Base-by-base conservation (phyloP, 1,140 invertebrate genomes). In the Trigoniulus corallinus region DNA sequence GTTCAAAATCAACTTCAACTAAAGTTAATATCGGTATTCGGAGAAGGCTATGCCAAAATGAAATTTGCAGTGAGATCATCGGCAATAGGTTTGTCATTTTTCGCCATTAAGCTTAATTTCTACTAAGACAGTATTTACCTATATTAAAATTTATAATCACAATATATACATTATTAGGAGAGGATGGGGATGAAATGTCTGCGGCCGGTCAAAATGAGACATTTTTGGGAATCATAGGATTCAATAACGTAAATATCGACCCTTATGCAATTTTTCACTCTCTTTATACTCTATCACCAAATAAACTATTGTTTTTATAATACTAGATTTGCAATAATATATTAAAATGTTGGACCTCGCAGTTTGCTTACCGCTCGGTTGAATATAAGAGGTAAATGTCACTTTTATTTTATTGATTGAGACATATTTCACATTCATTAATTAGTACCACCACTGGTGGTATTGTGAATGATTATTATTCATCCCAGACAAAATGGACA, bases 151-250 rank as follows among this genome's bases (percentile, higher is more conserved):
- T 39, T 39, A 18, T 39, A 39, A 39, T 39, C 37, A n/a, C n/a
- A n/a, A n/a, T n/a, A 39, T 39, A 13, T 39, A n/a, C n/a, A n/a
- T n/a, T n/a, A n/a, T n/a, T n/a, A n/a, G n/a, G n/a, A 7, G 84
- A 88, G 70, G 84, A 89, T 66, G 77, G 78, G 3, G 73, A 77
- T 48, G 81, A 81, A 59, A 75, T 63, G 12, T 88, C 84, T 0
- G 78, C 80, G 2, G 85, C 86, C n/a, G 86, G 86, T 18, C 85
- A 89, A 69, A 83, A 88, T 65, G 75, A 77, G 41, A 87, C 82
- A 0, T 74, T 79, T 53, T 65, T 89, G 1, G 81, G 82, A 2
- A 72, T 82, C 29, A 62, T 62, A 22, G 67, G 61, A 12, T 59
- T 67, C 26, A 37, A 54, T n/a, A 64, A 67, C 2, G 65, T 50